Evolutionary conservation across 2,797 vertebrate species (phyloP), one percentile per base, ranked within the genome.

Genomic region (Tachyglossus aculeatus): DNA sequence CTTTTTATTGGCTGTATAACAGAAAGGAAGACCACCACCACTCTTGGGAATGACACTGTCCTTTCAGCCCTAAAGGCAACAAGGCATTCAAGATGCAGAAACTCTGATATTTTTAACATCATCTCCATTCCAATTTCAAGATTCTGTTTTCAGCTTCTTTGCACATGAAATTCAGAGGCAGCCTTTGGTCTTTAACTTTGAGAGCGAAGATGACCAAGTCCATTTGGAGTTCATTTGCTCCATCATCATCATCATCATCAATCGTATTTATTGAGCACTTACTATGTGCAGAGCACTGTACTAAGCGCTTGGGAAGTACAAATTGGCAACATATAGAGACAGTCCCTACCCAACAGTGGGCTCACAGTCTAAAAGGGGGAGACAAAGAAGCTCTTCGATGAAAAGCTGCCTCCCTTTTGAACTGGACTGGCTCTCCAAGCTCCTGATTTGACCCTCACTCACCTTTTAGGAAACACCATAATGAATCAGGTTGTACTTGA

Each of bases 201-300:
- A 80, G 24, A 56, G 29, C 74, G 29, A 67, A 72, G 71, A 83
- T 74, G 65, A 55, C 51, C 65, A 40, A 47, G 84, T 84, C 82
- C 84, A 86, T 77, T 65, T 71, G 64, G 66, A 84, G 60, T 56
- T 59, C 37, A 38, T 63, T 76, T 84, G n/a, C n/a, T n/a, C n/a
- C n/a, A n/a, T n/a, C n/a, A n/a, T n/a, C n/a, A n/a, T n/a, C n/a
- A n/a, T n/a, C n/a, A n/a, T n/a, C n/a, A n/a, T n/a, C n/a, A n/a
- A n/a, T n/a, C n/a, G n/a, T n/a, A n/a, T n/a, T n/a, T n/a, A n/a
- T n/a, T n/a, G n/a, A n/a, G n/a, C n/a, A n/a, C n/a, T n/a, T n/a
- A n/a, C 75, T 73, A 81, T 52, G 61, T 25, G 15, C 48, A 70
- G 74, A 67, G 67, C 71, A 77, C 63, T n/a, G n/a, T 71, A 75